phyloP scores from a whole-genome alignment of 2,888 invertebrate species.

The Xylota segnis region DNA sequence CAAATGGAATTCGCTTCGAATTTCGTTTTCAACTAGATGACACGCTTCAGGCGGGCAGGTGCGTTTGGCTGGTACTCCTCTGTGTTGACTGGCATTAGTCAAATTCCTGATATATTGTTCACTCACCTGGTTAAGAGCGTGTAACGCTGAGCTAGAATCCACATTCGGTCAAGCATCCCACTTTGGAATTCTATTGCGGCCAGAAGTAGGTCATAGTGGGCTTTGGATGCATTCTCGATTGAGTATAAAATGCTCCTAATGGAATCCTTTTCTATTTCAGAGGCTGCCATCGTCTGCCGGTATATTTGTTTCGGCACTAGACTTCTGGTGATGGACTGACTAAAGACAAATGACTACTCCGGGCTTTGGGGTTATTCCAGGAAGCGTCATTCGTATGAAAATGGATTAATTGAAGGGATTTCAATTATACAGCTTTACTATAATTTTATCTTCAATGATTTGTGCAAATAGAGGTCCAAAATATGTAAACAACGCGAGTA shows the following conservation, averaged over 20 bases:
- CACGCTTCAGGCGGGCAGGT: slow-evolving; percentile 1
- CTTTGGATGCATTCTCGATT: slow-evolving; percentile 3
- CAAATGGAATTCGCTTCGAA: slow-evolving; percentile 29
- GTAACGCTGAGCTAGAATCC: slow-evolving; percentile 47
- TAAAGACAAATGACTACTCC: too few species aligned
- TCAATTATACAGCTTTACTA: too few species aligned
- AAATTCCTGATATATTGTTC: not conserved
- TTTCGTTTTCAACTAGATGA: slow-evolving; percentile 29
- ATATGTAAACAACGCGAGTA: not conserved
- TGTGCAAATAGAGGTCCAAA: not conserved
- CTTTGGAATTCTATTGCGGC: slow-evolving; percentile 28
- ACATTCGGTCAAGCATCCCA: slow-evolving; percentile 24
- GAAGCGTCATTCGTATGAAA: too few species aligned
- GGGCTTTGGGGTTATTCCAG: too few species aligned
- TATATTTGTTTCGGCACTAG: too few species aligned
- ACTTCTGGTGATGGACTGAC: too few species aligned
- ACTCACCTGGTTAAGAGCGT: slow-evolving; percentile 35
- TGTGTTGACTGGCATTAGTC: not conserved
- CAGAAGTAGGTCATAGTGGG: slow-evolving; percentile 3
- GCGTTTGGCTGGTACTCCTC: slow-evolving; percentile 15
- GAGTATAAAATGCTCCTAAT: not conserved
- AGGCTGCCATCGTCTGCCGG: not conserved
- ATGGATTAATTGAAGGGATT: too few species aligned
- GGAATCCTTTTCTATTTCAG: not conserved
- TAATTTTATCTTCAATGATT: not conserved